phyloP scores from a whole-genome alignment of 23 tunicate species.

The Halocynthia aurantium region DNA sequence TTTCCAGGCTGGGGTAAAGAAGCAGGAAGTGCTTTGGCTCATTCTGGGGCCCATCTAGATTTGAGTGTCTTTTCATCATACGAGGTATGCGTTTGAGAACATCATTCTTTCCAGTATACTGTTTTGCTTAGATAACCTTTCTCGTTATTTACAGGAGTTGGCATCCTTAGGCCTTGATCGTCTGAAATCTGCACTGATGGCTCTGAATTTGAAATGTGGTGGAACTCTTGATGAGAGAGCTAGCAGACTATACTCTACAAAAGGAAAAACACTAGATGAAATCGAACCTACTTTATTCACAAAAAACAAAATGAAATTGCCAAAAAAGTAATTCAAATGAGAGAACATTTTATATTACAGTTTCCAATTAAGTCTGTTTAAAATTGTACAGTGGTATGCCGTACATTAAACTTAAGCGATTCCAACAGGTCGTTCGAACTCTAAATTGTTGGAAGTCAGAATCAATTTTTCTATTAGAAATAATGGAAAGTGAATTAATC shows the following conservation, averaged over 20 bases:
- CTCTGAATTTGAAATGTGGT: slow-evolving; percentile 91
- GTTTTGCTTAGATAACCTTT: background rate
- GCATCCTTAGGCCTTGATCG: slow-evolving; percentile 93
- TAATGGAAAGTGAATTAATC: too few species aligned
- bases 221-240: slow-evolving; percentile 94
- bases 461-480: too few species aligned
- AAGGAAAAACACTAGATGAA: slow-evolving; percentile 80
- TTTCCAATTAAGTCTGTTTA: too few species aligned
- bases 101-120: background rate
- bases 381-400: too few species aligned
- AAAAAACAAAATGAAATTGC: slow-evolving; percentile 40
- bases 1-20: slow-evolving; percentile 99
- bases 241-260: slow-evolving; percentile 78
- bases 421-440: too few species aligned
- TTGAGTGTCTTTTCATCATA: slow-evolving; percentile 77
- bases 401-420: too few species aligned
- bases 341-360: too few species aligned
- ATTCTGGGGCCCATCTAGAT: slow-evolving; percentile 93
- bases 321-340: background rate
- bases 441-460: too few species aligned
- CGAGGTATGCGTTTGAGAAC: slow-evolving; percentile 33
- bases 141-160: slow-evolving; percentile 36
- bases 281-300: slow-evolving; percentile 66
- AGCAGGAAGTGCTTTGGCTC: slow-evolving; percentile 88
- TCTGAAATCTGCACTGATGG: slow-evolving; percentile 95